Conservation (phyloP, 2,888 invertebrate genomes). For the Hirtodrosophila duncani region DNA sequence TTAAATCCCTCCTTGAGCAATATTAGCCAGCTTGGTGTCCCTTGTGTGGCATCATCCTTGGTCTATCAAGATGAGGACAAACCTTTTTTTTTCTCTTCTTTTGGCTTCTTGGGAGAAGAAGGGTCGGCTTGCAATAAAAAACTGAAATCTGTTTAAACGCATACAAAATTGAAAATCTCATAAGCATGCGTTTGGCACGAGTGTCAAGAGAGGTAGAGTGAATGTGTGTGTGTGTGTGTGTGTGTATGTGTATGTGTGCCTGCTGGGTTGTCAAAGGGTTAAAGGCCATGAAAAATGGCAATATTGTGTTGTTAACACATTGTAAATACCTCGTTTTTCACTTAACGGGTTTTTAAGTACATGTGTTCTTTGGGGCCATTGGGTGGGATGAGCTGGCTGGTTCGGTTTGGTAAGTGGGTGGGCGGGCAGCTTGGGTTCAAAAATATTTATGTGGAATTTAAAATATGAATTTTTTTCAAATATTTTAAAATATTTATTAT, state of each 20-base stretch:
- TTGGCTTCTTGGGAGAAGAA: too few species aligned
- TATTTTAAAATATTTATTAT: too few species aligned
- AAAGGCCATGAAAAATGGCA: constrained; percentile 60
- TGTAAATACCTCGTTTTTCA: constrained; percentile 76
- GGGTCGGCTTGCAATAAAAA: constrained; percentile 55
- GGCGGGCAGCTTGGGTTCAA: too few species aligned
- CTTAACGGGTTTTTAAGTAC: constrained; percentile 72
- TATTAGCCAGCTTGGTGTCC: constrained; percentile 59
- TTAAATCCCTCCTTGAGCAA: constrained; percentile 30
- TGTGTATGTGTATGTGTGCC: constrained; percentile 1
- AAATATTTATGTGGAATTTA: too few species aligned
- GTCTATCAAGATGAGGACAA: constrained; percentile 62
- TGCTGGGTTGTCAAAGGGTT: constrained; percentile 30
- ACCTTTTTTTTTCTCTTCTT: constrained; percentile 42
- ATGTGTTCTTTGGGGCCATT: constrained; percentile 22
- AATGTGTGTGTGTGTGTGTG: neutral
- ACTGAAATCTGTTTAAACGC: constrained; percentile 73
- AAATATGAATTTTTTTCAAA: too few species aligned
- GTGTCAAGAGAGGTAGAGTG: constrained; percentile 10
- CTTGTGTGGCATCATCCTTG: constrained; percentile 63
- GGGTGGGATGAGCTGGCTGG: constrained; percentile 8
- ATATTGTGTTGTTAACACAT: constrained; percentile 75
- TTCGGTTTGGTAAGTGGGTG: neutral
- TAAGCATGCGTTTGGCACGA: constrained; percentile 73
- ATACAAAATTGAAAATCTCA: constrained; percentile 75